These are phyloP conservation scores for Tetanocera ferruginea DNA, from an alignment of 2,888 invertebrate genomes.

Conservation along the genomic window DNA sequence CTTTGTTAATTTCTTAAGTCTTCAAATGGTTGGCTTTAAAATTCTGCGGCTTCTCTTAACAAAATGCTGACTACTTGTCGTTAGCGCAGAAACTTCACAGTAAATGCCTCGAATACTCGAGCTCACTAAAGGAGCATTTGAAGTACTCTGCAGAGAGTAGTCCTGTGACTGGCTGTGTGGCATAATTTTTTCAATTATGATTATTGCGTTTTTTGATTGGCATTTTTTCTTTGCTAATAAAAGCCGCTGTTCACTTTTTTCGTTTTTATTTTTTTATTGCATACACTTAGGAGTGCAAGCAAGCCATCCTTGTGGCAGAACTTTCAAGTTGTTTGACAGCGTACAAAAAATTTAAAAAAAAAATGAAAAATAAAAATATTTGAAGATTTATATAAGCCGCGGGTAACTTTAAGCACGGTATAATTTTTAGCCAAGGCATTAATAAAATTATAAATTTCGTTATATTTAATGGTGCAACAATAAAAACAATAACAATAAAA, in stretches of 20 bases:
- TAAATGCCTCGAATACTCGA: constrained; percentile 29
- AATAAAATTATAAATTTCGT: constrained; percentile 3
- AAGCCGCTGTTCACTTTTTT: constrained; percentile 43
- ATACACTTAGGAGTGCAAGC: constrained; percentile 30
- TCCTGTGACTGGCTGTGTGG: constrained; percentile 20
- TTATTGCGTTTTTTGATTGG: constrained; percentile 43
- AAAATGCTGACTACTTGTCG: neutral
- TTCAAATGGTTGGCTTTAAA: neutral
- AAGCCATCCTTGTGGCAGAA: neutral
- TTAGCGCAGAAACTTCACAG: constrained; percentile 8
- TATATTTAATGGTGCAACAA: neutral
- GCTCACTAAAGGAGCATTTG: constrained; percentile 29
- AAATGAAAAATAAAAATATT: neutral
- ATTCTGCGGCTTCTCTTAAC: neutral
- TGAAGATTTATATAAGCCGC: neutral
- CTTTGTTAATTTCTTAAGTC: neutral
- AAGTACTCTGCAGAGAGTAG: constrained; percentile 24
- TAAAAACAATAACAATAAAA: neutral
- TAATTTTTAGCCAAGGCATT: neutral
- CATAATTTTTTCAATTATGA: constrained; percentile 42
- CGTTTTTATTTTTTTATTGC: constrained; percentile 27
- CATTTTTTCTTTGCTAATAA: constrained; percentile 37
- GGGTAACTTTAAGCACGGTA: neutral
- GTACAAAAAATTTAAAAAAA: constrained; percentile 12
- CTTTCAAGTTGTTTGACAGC: constrained; percentile 27